Base-by-base conservation (phyloP, 2,888 invertebrate genomes). In the Dicranocentrus wangi region DNA sequence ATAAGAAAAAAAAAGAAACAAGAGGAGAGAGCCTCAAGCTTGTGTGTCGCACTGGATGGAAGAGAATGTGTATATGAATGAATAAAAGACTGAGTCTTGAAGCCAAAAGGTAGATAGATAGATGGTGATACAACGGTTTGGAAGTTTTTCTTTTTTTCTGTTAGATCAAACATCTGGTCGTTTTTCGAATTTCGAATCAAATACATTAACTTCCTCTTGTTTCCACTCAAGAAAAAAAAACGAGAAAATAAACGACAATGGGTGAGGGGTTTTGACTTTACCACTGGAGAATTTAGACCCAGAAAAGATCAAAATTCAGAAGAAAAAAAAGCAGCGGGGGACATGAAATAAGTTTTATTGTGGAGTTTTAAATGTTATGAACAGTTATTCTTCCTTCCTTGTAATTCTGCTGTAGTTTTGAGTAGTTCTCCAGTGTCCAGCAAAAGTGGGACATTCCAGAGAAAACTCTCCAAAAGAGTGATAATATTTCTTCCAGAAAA, bases 221-320 rank as follows among this genome's bases (percentile, higher is more conserved):
- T 55, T 70, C 19, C 55, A 23, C 43, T 71, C 63, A 70, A 28
- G 47, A 23, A n/a, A 76, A 66, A 65, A 65, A 51, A 76, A 75
- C 66, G 55, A 66, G 43, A 75, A 77, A 78, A 70, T 78, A 78
- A n/a, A n/a, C n/a, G n/a, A n/a, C n/a, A n/a, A n/a, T n/a, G n/a
- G n/a, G n/a, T n/a, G n/a, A n/a, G n/a, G n/a, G n/a, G n/a, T n/a
- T n/a, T n/a, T n/a, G n/a, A n/a, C n/a, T n/a, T n/a, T n/a, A n/a
- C n/a, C n/a, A n/a, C n/a, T n/a, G n/a, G n/a, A n/a, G n/a, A n/a
- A n/a, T n/a, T n/a, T n/a, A n/a, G n/a, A n/a, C n/a, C n/a, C n/a
- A n/a, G n/a, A n/a, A n/a, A n/a, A n/a, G n/a, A n/a, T n/a, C n/a
- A n/a, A n/a, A n/a, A n/a, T 78, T 78, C 77, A 70, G 27, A 43